Evolutionary conservation across 1,140 invertebrate species (phyloP).

Genomic region (Leptopilina boulardi): DNA sequence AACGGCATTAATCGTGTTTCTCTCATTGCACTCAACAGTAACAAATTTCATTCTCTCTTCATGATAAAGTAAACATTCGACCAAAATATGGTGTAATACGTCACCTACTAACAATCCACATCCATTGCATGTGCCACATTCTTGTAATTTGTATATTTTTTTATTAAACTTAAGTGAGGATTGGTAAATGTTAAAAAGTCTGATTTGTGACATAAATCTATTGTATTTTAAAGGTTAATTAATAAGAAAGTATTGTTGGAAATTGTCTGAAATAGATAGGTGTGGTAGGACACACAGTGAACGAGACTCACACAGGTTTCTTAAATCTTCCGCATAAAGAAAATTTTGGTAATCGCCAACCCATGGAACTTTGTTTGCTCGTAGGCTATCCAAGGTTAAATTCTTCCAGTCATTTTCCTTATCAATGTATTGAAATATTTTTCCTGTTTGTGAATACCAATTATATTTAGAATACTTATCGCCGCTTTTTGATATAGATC

Average conservation of each 20-base stretch:
- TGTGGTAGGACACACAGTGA: neutral
- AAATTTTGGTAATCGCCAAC: neutral
- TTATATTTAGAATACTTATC: neutral
- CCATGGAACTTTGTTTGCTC: neutral
- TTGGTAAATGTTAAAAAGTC: neutral
- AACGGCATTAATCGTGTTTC: neutral
- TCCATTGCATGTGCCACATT: neutral
- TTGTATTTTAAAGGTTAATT: neutral
- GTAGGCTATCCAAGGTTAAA: neutral
- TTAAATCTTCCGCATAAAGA: neutral
- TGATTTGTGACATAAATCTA: neutral
- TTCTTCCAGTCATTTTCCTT: neutral
- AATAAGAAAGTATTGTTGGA: constrained; percentile 41
- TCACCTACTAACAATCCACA: neutral
- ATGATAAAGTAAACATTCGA: neutral
- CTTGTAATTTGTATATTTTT: neutral
- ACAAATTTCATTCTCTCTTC: neutral
- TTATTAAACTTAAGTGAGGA: neutral
- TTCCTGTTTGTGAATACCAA: neutral
- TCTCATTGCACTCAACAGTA: neutral
- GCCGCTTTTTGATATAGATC: neutral
- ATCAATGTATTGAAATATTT: neutral
- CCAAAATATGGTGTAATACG: neutral
- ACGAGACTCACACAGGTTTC: neutral
- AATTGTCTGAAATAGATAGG: constrained; percentile 46